Evolutionary conservation across 1,140 invertebrate species (phyloP), one percentile per base, ranked within the genome.

Genomic region (Drosophila tsacasi): DNA sequence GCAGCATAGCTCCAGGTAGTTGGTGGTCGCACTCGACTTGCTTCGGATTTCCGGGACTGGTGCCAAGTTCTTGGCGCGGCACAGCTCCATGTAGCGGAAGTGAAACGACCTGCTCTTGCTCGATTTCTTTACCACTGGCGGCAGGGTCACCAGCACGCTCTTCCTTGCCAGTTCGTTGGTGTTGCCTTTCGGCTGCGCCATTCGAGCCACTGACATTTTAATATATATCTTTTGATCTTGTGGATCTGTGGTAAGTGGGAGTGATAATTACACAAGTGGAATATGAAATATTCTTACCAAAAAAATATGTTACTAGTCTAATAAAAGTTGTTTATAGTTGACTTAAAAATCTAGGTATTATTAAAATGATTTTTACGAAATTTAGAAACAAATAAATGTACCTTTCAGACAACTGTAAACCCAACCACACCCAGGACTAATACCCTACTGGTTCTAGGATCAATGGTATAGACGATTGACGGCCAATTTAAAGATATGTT

Each of bases 1-100:
- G 12, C 94, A 94, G 27, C 93, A 93, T 49, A 96, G 94, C 59
- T 95, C 95, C 37, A 96, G 81, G 3, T 92, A 69, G 3, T 90
- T 93, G 50, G 92, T 93, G 39, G 92, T 93, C 40, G 87, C 89
- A 74, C 93, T 94, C 6, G 90, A 87, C 67, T 93, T 94, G 2
- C 90, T 76, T 17, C 85, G 87, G 12, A 93, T 81, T 3, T 92
- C 84, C 2, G 81, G 54, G 21, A 92, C 47, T 0, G 92, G 92
- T 17, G 79, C 68, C 32, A 84, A 39, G 76, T 93, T 93, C 71
- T 92, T 92, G 19, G 90, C 76, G 0, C 92, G 87, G 62, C 92
- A 93, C 0, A 93, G 72, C 59, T 92, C 91, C 54, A 92, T 40
- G 57, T 93, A 93, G 21, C 89, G 89, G 30, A 92, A 91, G 58